These are phyloP conservation scores for Amphiduros pacificus DNA, from an alignment of 2,888 invertebrate species.

Conservation along the genomic window DNA sequence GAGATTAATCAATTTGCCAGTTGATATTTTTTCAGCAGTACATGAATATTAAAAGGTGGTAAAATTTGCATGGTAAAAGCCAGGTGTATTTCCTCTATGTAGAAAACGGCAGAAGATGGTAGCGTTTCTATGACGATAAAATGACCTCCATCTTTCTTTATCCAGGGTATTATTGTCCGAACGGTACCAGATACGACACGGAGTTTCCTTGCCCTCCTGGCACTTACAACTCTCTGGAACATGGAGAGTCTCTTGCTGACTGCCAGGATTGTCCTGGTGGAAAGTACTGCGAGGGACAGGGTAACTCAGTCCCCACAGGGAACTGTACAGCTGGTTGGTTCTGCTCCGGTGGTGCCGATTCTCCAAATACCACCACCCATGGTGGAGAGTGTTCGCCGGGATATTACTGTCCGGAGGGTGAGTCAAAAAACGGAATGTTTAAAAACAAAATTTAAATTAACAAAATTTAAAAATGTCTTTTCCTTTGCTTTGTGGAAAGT, in stretches of 20 bases:
- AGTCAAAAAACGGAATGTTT: background rate
- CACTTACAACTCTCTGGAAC: constrained; percentile 43
- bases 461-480: too few relatives aligned
- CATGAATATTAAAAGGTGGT: too few relatives aligned
- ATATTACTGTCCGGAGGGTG: constrained; percentile 51
- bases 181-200: constrained; percentile 43
- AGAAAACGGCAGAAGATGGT: too few relatives aligned
- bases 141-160: too few relatives aligned
- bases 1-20: too few relatives aligned
- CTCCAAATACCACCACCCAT: constrained; percentile 42
- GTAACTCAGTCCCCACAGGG: constrained; percentile 46
- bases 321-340: constrained; percentile 49
- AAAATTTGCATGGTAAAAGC: too few relatives aligned
- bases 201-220: constrained; percentile 49
- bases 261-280: constrained; percentile 51
- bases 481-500: too few relatives aligned
- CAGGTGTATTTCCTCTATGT: too few relatives aligned
- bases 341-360: constrained; percentile 42
- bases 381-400: constrained; percentile 49
- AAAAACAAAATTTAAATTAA: too few relatives aligned
- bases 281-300: constrained; percentile 48
- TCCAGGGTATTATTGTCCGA: constrained; percentile 50
- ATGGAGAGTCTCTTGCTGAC: constrained; percentile 32
- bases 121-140: too few relatives aligned
- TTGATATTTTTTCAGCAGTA: too few relatives aligned